Conservation (phyloP, 53 echinoderm and acorn worm genomes). For the Temnopleurus reevesii region DNA sequence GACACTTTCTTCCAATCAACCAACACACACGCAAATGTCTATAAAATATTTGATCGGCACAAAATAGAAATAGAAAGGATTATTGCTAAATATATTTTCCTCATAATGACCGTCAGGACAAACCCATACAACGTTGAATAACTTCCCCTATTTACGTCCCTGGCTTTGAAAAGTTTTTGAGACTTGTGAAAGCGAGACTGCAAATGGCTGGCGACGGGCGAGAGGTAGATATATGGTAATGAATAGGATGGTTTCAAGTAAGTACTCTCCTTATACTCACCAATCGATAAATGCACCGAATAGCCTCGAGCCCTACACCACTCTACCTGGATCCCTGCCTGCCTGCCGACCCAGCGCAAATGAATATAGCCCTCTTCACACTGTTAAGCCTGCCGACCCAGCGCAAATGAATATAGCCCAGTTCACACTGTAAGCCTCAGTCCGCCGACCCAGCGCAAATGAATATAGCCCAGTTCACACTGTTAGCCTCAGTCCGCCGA, state of each 20-base stretch:
- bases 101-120: neutral
- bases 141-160: neutral
- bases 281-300: conserved; percentile 55
- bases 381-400: neutral
- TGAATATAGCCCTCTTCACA: neutral
- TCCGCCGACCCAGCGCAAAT: neutral
- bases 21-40: too few species aligned
- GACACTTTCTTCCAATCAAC: too few species aligned
- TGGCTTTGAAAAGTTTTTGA: conserved; percentile 6
- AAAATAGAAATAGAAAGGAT: too few species aligned
- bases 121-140: neutral
- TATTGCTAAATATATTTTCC: too few species aligned
- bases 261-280: conserved; percentile 8
- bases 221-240: conserved; percentile 26
- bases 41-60: too few species aligned
- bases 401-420: conserved; percentile 8
- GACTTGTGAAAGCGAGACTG: neutral
- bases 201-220: conserved; percentile 6
- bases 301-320: conserved; percentile 43
- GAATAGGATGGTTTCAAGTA: conserved; percentile 25
- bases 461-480: neutral
- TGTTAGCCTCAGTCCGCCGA: neutral
- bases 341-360: neutral
- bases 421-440: neutral
- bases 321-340: conserved; percentile 1